phyloP scores from a whole-genome alignment of 2,113 vertebrate genomes.

The Euleptes europaea region DNA sequence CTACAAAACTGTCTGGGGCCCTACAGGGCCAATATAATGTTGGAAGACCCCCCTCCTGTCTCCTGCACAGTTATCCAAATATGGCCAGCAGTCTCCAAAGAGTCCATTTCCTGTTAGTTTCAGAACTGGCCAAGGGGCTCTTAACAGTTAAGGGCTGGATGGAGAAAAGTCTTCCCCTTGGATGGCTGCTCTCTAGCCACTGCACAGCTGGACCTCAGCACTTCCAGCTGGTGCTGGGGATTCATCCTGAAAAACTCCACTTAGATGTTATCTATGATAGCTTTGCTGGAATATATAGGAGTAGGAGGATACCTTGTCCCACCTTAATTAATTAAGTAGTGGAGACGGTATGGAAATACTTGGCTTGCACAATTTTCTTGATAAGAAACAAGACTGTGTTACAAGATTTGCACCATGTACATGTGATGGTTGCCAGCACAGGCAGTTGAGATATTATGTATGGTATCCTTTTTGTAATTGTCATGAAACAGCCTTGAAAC shows the following conservation, averaged over 20 bases:
- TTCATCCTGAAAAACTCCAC: background rate
- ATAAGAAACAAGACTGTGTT: background rate
- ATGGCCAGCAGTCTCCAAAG: background rate
- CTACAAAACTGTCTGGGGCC: background rate
- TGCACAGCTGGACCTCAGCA: background rate
- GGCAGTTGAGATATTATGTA: background rate
- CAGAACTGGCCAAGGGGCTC: background rate
- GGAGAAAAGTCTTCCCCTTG: background rate
- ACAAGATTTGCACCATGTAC: background rate
- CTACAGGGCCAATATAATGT: background rate
- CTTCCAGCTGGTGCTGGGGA: background rate
- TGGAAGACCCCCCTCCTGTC: background rate
- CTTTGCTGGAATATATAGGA: background rate
- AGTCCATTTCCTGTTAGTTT: background rate
- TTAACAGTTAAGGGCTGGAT: no score
- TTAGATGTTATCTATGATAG: background rate
- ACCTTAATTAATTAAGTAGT: background rate
- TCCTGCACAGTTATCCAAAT: no score
- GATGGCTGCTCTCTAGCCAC: background rate
- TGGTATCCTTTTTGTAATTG: background rate
- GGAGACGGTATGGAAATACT: background rate
- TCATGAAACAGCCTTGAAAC: background rate
- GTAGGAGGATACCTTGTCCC: background rate
- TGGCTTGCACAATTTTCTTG: background rate
- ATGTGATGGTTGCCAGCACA: background rate